phyloP scores from a whole-genome alignment of 2,113 vertebrate genomes.

The Gracilinanus agilis region DNA sequence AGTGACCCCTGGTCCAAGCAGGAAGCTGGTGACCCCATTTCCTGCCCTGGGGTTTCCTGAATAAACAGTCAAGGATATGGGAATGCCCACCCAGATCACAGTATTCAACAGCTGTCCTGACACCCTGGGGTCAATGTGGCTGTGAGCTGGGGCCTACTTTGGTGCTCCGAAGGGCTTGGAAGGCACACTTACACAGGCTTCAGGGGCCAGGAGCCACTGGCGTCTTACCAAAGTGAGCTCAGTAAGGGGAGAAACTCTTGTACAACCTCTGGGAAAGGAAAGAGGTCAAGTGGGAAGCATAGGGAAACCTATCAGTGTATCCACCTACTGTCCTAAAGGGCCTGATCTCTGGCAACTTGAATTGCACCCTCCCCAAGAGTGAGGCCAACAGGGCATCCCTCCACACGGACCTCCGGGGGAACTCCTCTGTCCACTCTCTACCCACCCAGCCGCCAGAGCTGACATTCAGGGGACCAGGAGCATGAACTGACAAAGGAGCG shows the following conservation, averaged over 20 bases:
- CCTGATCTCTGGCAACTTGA: background rate
- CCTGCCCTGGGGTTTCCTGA: conserved; percentile 29
- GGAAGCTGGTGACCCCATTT: conserved; percentile 17
- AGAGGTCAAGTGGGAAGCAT: background rate
- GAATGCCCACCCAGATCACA: background rate
- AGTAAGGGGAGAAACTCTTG: background rate
- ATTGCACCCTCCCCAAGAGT: background rate
- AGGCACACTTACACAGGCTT: background rate
- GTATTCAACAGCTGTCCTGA: background rate
- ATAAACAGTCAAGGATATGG: background rate
- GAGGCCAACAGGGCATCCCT: background rate
- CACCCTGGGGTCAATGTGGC: background rate
- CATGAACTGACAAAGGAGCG: background rate
- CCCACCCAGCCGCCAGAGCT: background rate
- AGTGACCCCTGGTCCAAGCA: background rate
- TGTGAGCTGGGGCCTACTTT: background rate
- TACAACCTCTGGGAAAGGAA: background rate
- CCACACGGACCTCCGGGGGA: background rate
- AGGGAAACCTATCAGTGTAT: background rate
- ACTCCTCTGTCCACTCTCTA: background rate
- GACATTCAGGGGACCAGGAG: background rate
- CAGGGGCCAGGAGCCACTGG: background rate
- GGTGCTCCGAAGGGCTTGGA: background rate
- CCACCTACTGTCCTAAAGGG: background rate
- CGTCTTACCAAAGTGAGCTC: background rate